Percentiles rank a stretch among this genome's conserved stretches.
Conservation (phyloP, 2,113 vertebrate genomes). For the Morone saxatilis region DNA sequence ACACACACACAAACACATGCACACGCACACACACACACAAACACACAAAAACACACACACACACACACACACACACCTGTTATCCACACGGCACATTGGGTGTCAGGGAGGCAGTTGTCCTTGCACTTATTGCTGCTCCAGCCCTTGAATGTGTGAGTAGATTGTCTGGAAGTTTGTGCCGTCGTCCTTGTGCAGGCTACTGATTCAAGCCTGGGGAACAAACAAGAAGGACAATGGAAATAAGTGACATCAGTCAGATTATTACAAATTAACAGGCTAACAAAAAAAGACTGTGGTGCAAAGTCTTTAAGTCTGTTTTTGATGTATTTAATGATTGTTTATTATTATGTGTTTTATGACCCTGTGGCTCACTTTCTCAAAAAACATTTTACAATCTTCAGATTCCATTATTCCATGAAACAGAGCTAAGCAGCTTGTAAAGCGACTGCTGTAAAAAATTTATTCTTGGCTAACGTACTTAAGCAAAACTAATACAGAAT, state of each 20-base stretch:
- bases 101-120: slow-evolving; percentile 67
- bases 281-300: not conserved
- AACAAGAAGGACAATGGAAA: not conserved
- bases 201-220: slow-evolving; percentile 33
- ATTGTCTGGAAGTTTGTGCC: slow-evolving; percentile 17
- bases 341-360: slow-evolving; percentile 40
- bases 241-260: slow-evolving; percentile 5
- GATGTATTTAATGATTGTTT: slow-evolving; percentile 30
- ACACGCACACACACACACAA: slow-evolving; percentile 30
- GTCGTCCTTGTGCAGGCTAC: slow-evolving; percentile 28
- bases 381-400: slow-evolving; percentile 25
- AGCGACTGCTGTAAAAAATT: slow-evolving; percentile 44
- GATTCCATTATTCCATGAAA: slow-evolving; percentile 35
- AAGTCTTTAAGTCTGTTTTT: slow-evolving; percentile 15
- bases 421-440: slow-evolving; percentile 43
- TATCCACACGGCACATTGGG: slow-evolving; percentile 35
- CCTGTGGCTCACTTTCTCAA: slow-evolving; percentile 1
- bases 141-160: slow-evolving; percentile 29
- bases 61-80: slow-evolving; percentile 19
- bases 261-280: slow-evolving; percentile 26
- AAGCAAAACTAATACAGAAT: slow-evolving; percentile 20
- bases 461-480: slow-evolving; percentile 36
- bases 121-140: slow-evolving; percentile 34
- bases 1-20: slow-evolving; percentile 5
- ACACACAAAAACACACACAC: no score